phyloP scores from a whole-genome alignment of 35 echinoderm and acorn worm species.

The Stichopus chloronotus region DNA sequence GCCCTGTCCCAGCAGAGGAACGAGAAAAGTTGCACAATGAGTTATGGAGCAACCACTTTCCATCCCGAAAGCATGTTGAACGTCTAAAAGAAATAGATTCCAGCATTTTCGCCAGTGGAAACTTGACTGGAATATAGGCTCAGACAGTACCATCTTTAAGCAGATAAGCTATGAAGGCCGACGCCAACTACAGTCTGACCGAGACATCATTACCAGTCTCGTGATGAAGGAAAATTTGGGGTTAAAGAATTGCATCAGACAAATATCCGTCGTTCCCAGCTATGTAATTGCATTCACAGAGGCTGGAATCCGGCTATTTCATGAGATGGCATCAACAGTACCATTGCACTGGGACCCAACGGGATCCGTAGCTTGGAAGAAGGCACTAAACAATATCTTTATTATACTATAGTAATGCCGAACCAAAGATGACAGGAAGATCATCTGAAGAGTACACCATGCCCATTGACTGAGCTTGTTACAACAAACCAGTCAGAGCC shows the following conservation, averaged over 20 bases:
- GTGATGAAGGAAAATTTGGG: not conserved
- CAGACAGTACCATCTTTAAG: too few species aligned
- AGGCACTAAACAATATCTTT: not conserved
- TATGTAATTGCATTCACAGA: conserved; percentile 28
- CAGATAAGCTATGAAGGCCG: too few species aligned
- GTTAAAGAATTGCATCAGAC: conserved; percentile 6
- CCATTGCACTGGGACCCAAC: conserved; percentile 43
- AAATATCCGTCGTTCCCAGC: not conserved
- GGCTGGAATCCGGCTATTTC: not conserved
- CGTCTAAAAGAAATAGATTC: not conserved
- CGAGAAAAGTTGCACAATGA: too few species aligned
- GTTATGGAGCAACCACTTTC: too few species aligned
- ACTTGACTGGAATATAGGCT: too few species aligned
- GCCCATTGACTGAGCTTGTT: conserved; percentile 10
- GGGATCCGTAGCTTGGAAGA: conserved; percentile 14
- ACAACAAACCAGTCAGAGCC: conserved; percentile 10
- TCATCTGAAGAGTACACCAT: not conserved
- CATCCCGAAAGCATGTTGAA: not conserved
- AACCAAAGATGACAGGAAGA: not conserved
- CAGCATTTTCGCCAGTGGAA: too few species aligned
- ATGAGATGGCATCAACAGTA: too few species aligned
- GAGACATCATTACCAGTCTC: too few species aligned
- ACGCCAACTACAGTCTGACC: not conserved
- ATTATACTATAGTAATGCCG: conserved; percentile 25
- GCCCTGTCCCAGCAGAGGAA: too few species aligned